Base-by-base conservation (phyloP, 2,113 vertebrate species). In the Tursiops truncatus region DNA sequence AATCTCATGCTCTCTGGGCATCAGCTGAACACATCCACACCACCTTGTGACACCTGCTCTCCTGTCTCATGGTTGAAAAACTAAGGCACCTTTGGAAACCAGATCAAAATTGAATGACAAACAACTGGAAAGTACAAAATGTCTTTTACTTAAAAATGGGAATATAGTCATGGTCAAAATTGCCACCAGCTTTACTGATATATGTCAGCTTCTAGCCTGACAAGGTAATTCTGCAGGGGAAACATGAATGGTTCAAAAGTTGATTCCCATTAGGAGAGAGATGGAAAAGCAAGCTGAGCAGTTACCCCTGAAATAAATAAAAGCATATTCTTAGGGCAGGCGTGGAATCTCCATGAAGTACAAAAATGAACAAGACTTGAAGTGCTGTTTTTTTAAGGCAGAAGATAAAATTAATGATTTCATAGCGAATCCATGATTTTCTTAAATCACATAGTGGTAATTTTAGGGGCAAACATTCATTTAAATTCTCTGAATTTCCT, bases 381-480 rank as follows among this genome's bases (percentile, higher is more conserved):
- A 31, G 11, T 53, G 73, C 38, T 62, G 5, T 63, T 47, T 68
- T 47, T 89, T 33, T 41, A 91, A 95, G 93, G 63, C 41, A 95
- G n/a, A 86, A 89, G 26, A 50, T 94, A 21, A 91, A 81, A 91
- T 81, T 82, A 89, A 33, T 83, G 10, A 95, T 47, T 94, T 90
- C 63, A 41, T 56, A 60, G 15, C 8, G 1, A 92, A 67, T 58
- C 31, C 3, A 6, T 81, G 18, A 44, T 70, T 91, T 97, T 76
- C 33, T 82, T 63, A 84, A 95, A 80, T 76, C 28, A 63, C 41
- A 58, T 26, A 71, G 6, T 38, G 5, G 17, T 60, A 41, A 47
- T 92, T 89, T 83, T 88, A 77, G 65, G 94, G 33, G 8, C 31
- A 82, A 91, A 3, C 41, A 53, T 38, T 84, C 23, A 89, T 58